Evolutionary conservation across 2,113 vertebrate species (phyloP).

Genomic region (Channa maculata): DNA sequence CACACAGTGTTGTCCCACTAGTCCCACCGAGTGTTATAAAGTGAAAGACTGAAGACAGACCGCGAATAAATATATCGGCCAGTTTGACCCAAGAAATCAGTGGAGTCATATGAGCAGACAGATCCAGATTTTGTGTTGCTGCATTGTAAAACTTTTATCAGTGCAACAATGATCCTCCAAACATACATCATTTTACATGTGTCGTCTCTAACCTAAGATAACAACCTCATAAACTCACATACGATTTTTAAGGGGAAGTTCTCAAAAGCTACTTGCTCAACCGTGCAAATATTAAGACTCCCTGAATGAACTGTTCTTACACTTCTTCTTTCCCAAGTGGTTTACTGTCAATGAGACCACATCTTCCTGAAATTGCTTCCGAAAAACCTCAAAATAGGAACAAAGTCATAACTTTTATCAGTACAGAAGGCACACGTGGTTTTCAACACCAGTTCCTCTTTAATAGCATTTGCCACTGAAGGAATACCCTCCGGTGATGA

Average conservation of each 20-base stretch:
- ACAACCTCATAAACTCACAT: conserved; percentile 15
- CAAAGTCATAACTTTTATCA: not conserved
- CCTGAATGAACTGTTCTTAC: conserved; percentile 3
- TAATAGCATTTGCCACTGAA: conserved; percentile 7
- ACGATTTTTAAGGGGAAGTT: not conserved
- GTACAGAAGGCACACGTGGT: conserved; percentile 23
- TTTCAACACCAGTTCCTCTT: conserved; percentile 1
- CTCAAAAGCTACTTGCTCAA: not conserved
- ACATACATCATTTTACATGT: not conserved
- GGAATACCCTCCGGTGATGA: conserved; percentile 16
- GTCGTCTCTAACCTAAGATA: conserved; percentile 19
- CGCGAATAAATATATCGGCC: conserved; percentile 8
- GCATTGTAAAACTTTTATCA: not conserved
- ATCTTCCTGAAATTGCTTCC: conserved; percentile 5
- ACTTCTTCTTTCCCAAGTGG: conserved; percentile 43
- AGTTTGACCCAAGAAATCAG: conserved; percentile 48
- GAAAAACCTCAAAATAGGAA: conserved; percentile 21
- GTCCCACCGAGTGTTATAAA: conserved; percentile 59
- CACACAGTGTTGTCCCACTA: conserved; percentile 12
- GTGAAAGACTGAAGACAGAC: conserved; percentile 50
- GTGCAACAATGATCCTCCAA: conserved; percentile 13
- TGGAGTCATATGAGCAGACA: not conserved
- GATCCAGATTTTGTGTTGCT: conserved; percentile 33
- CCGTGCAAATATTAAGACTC: not conserved
- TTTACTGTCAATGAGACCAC: conserved; percentile 47